Percentiles rank a stretch among this genome's conserved stretches.
Evolutionary conservation across 2,797 vertebrate genomes (phyloP).

Genomic region (Phoxinus dragarum): DNA sequence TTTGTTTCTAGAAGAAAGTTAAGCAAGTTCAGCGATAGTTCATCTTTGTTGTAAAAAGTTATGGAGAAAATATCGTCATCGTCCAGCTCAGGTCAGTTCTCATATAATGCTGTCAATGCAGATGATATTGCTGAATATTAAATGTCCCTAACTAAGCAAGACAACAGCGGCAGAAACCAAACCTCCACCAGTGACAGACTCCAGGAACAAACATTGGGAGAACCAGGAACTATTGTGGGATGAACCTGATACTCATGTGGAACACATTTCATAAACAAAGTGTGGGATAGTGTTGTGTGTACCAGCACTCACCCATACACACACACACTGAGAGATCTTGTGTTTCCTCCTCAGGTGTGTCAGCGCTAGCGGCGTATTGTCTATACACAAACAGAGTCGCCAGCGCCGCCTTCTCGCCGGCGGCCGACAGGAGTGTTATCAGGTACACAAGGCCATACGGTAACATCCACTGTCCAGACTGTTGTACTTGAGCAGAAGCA

Average conservation of each 20-base stretch:
- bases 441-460: conserved; percentile 60
- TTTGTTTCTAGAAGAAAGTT: too few species aligned
- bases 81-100: too few species aligned
- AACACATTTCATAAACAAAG: not conserved
- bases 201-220: too few species aligned
- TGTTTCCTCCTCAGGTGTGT: conserved; percentile 68
- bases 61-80: too few species aligned
- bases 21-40: too few species aligned
- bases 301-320: conserved; percentile 8
- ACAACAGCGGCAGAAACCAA: too few species aligned
- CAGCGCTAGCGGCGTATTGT: conserved; percentile 73
- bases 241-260: not conserved
- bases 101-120: too few species aligned
- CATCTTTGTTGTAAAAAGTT: too few species aligned
- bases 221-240: too few species aligned
- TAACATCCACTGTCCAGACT: not conserved
- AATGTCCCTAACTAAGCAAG: too few species aligned
- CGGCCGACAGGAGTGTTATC: conserved; percentile 60
- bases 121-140: too few species aligned
- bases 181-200: too few species aligned
- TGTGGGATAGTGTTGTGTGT: not conserved
- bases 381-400: conserved; percentile 77
- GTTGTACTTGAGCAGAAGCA: not conserved
- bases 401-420: conserved; percentile 63
- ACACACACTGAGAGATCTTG: not conserved